Percentiles rank a stretch among this genome's conserved stretches.
Conservation (phyloP, 2,888 invertebrate species). For the Heliconius ethilla region DNA sequence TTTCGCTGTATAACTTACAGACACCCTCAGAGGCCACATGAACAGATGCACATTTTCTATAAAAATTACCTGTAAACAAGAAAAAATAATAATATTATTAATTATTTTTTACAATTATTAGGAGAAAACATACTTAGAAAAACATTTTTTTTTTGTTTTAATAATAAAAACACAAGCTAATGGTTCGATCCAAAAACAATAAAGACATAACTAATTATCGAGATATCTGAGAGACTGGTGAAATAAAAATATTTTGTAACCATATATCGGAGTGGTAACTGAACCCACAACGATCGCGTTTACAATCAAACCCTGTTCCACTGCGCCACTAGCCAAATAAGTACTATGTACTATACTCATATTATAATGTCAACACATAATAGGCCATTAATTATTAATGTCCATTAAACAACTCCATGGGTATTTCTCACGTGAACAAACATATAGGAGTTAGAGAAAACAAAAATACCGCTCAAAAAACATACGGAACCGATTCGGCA, state of each 20-base stretch:
- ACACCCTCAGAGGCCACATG: neutral
- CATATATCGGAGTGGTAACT: neutral
- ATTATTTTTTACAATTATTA: too few species aligned
- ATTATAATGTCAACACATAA: neutral
- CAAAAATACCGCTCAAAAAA: slow-evolving; percentile 44
- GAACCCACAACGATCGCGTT: neutral
- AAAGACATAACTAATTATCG: too few species aligned
- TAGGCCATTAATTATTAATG: slow-evolving; percentile 11
- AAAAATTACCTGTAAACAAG: neutral
- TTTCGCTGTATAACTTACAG: neutral
- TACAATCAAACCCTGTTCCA: neutral
- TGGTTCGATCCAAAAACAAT: too few species aligned
- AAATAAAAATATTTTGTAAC: too few species aligned
- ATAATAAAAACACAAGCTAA: too few species aligned
- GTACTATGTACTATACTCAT: too few species aligned
- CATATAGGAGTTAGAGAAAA: slow-evolving; percentile 34
- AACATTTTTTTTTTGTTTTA: too few species aligned
- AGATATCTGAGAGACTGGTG: too few species aligned
- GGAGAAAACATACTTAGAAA: too few species aligned
- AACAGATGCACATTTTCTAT: neutral
- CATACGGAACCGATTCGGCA: slow-evolving; percentile 49
- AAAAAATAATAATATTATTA: neutral
- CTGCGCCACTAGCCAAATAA: neutral
- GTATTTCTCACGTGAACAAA: slow-evolving; percentile 24
- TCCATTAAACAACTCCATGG: slow-evolving; percentile 17